Percentiles rank a stretch among this genome's conserved stretches.
These are phyloP conservation scores for Netelia fuscicornis DNA, from an alignment of 2,888 invertebrate species.

Conservation along the genomic window DNA sequence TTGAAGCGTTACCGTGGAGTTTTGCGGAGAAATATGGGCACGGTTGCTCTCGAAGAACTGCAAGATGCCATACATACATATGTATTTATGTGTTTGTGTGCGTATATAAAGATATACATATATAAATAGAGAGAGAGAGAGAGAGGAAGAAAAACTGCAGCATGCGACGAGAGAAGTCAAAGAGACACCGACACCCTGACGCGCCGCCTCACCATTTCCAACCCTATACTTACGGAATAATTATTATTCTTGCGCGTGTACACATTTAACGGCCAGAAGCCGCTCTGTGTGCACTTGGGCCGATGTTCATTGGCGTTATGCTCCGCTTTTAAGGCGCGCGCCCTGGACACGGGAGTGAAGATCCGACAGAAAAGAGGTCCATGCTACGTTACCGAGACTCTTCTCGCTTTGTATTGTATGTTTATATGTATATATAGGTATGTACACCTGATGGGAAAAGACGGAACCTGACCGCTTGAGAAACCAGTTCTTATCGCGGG, in stretches of 20 bases:
- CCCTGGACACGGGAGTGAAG: conserved; percentile 26
- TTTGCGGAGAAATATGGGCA: conserved; percentile 30
- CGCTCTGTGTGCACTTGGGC: conserved; percentile 13
- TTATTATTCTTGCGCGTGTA: conserved; percentile 77
- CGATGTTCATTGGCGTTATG: conserved; percentile 12
- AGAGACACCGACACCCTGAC: conserved; percentile 77
- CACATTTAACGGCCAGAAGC: conserved; percentile 70
- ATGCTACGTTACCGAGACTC: conserved; percentile 5
- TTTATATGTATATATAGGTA: not conserved
- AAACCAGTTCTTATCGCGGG: conserved; percentile 76
- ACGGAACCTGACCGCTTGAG: conserved; percentile 33
- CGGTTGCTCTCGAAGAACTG: conserved; percentile 20
- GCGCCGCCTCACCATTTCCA: conserved; percentile 70
- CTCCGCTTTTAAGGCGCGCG: conserved; percentile 5
- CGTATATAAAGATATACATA: not conserved
- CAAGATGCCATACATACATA: too few relatives aligned
- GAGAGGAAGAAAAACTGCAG: not conserved
- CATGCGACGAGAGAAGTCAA: conserved; percentile 68
- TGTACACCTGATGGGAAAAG: conserved; percentile 34
- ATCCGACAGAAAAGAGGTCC: conserved; percentile 18
- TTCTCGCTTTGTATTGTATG: not conserved
- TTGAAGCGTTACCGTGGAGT: conserved; percentile 71
- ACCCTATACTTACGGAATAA: conserved; percentile 76
- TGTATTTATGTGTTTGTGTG: not conserved
- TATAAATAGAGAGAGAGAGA: not conserved